Evolutionary conservation across 2,797 vertebrate species (phyloP).

Genomic region (Poecilia gillii): DNA sequence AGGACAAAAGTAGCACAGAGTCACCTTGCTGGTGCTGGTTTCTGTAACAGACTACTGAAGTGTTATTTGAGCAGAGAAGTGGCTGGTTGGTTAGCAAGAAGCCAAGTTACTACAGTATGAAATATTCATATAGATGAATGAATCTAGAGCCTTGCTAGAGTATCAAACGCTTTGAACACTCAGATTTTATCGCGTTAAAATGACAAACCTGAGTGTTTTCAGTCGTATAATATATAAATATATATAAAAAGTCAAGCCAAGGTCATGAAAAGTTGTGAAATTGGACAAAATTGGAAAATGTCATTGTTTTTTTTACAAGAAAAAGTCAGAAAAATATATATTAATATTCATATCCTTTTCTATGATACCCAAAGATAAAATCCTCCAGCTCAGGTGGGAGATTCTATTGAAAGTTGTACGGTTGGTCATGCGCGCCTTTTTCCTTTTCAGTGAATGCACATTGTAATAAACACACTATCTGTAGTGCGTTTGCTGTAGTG

Average conservation of each 20-base stretch:
- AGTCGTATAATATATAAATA: neutral
- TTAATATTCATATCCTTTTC: neutral
- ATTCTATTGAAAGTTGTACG: neutral
- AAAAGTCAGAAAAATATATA: neutral
- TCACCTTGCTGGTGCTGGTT: conserved; percentile 33
- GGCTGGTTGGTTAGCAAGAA: conserved; percentile 57
- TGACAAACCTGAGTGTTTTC: neutral
- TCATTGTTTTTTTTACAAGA: neutral
- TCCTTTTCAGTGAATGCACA: neutral
- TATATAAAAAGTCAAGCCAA: neutral
- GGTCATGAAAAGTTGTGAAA: neutral
- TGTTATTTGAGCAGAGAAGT: conserved; percentile 44
- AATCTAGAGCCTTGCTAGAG: neutral
- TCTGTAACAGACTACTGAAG: conserved; percentile 25
- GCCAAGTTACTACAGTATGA: conserved; percentile 38
- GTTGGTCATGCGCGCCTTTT: neutral
- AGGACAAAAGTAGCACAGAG: conserved; percentile 24
- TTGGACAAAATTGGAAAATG: neutral
- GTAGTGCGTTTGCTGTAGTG: neutral
- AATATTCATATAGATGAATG: conserved; percentile 17
- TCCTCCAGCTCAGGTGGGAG: neutral
- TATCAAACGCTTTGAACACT: neutral
- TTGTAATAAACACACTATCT: neutral
- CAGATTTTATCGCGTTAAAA: neutral
- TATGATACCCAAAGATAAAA: neutral